Evolutionary conservation across 2,113 vertebrate species (phyloP), one percentile per base, ranked within the genome.

Genomic region (Osmerus mordax): DNA sequence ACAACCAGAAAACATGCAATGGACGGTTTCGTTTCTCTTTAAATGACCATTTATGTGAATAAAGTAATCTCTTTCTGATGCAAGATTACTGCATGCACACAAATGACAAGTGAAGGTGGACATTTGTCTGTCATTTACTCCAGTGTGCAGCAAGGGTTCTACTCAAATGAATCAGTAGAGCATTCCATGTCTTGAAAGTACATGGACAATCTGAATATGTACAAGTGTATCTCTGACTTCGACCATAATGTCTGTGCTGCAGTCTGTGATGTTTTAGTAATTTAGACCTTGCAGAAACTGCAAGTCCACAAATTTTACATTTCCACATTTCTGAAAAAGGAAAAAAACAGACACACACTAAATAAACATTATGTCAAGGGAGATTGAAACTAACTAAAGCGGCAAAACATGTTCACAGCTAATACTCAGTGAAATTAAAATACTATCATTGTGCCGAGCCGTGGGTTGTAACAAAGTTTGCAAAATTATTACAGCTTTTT

Each of bases 1-100:
- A 28, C 23, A 76, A 18, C 52, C 60, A 51, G 32, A 74, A 28
- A 75, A 75, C 67, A 75, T 65, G 25, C 67, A 75, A 69, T 28
- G 16, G 25, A 75, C 51, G 0, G 67, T 75, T 63, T 75, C 0
- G 16, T 59, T 69, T 55, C 28, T 69, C 41, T 75, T 70, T 9
- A 75, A 36, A 69, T 75, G 67, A 36, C 41, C 18, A 36, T 66
- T 73, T 56, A 74, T 59, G 19, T 75, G 69, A 66, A 13, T 2
- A 69, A 65, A 75, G 63, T 29, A 61, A 61, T 60, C 56, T 47
- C 12, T 47, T 32, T 41, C 28, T 51, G 69, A 70, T 14, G 32
- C 56, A 21, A 61, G 41, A 59, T 65, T 28, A 58, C 67, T 75
- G 36, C 67, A 69, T 63, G 19, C 47, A 75, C 67, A 75, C 51